These are phyloP conservation scores for Monopterus albus DNA, from an alignment of 2,113 vertebrate species.

Conservation along the genomic window DNA sequence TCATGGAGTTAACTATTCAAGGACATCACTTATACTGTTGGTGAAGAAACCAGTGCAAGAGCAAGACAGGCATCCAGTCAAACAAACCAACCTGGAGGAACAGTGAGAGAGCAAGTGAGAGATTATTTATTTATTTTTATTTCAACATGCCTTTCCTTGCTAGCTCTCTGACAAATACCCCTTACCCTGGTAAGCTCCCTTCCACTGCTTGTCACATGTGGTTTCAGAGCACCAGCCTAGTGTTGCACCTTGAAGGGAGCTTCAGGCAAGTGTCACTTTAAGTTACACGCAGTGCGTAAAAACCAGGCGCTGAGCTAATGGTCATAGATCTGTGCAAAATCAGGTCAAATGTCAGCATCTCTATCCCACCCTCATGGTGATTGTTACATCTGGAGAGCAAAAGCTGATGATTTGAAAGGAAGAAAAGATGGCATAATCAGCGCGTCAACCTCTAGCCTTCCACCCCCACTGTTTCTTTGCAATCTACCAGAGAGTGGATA, in stretches of 20 bases:
- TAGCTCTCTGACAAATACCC: constrained; percentile 46
- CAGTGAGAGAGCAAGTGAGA: constrained; percentile 2
- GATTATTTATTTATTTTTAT: constrained; percentile 33
- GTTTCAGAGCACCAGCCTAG: constrained; percentile 91
- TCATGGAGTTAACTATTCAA: constrained; percentile 56
- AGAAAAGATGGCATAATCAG: constrained; percentile 73
- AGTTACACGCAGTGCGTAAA: constrained; percentile 90
- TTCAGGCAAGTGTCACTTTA: constrained; percentile 97
- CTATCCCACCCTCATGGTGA: constrained; percentile 69
- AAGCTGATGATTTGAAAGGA: constrained; percentile 70
- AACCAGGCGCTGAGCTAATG: constrained; percentile 88
- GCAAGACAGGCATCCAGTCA: constrained; percentile 27
- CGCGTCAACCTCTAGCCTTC: constrained; percentile 33
- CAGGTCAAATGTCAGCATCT: constrained; percentile 87
- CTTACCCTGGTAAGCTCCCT: constrained; percentile 58
- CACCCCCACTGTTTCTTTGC: constrained; percentile 42
- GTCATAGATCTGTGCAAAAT: constrained; percentile 96
- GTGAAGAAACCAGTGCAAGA: constrained; percentile 40
- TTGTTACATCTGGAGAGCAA: constrained; percentile 68
- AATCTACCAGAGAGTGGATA: constrained; percentile 53
- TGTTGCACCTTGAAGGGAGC: constrained; percentile 90
- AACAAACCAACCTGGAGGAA: constrained; percentile 28
- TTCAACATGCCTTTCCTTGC: constrained; percentile 24
- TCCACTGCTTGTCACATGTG: constrained; percentile 88
- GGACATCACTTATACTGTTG: constrained; percentile 35